Conservation (phyloP, 2,888 invertebrate genomes). For the Iphiclides podalirius region DNA sequence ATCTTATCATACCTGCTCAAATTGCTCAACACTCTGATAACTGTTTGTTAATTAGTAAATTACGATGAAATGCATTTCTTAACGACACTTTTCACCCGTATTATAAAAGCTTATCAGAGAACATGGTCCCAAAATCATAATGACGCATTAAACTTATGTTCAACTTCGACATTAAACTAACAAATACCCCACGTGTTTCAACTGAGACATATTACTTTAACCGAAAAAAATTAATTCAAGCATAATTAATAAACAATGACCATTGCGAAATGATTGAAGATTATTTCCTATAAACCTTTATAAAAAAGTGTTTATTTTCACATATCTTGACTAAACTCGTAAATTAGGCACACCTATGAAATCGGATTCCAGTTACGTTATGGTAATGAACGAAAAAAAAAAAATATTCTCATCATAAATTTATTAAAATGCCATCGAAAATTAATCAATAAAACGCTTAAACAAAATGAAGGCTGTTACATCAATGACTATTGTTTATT, state of each 20-base stretch:
- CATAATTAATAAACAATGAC: conserved; percentile 6
- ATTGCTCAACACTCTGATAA: too few relatives aligned
- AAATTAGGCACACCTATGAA: conserved; percentile 17
- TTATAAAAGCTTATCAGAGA: too few relatives aligned
- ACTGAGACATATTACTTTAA: too few relatives aligned
- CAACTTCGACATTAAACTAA: too few relatives aligned
- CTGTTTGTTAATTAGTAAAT: too few relatives aligned
- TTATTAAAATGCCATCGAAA: conserved; percentile 21
- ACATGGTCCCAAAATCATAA: too few relatives aligned
- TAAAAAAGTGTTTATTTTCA: conserved; percentile 7
- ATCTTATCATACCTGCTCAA: too few relatives aligned
- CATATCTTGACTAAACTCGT: conserved; percentile 15
- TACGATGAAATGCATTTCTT: too few relatives aligned
- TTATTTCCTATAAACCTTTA: neutral
- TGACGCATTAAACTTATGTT: too few relatives aligned
- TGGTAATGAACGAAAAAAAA: conserved; percentile 14
- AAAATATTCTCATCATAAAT: conserved; percentile 15
- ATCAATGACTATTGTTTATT: conserved; percentile 10
- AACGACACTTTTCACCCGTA: too few relatives aligned
- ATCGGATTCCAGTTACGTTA: conserved; percentile 3
- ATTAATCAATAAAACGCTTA: conserved; percentile 13
- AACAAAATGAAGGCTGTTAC: conserved; percentile 12
- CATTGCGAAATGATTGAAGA: conserved; percentile 1
- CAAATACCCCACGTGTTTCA: too few relatives aligned
- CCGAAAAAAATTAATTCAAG: too few relatives aligned